Conservation (phyloP, 2,888 invertebrate genomes). For the Agonum fuliginosum region DNA sequence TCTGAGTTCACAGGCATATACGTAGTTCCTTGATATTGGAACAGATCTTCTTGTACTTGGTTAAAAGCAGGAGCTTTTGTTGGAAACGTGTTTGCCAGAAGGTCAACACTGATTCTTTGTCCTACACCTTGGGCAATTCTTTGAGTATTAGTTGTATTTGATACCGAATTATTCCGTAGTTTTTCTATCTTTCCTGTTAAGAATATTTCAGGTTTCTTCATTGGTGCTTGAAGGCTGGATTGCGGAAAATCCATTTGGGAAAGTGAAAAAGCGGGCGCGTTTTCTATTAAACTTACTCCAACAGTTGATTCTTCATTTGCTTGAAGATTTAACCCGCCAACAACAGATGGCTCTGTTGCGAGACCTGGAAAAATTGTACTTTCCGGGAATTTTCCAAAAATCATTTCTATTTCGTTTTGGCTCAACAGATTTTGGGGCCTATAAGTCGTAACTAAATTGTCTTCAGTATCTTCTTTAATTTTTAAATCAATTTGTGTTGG, state of each 20-base stretch:
- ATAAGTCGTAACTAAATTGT: background rate
- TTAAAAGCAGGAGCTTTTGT: slow-evolving; percentile 11
- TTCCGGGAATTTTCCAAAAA: slow-evolving; percentile 8
- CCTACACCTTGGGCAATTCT: background rate
- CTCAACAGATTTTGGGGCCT: background rate
- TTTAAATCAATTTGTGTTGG: background rate
- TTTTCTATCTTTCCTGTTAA: slow-evolving; percentile 7
- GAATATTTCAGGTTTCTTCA: slow-evolving; percentile 6
- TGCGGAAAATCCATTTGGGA: slow-evolving; percentile 1
- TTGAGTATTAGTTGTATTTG: background rate
- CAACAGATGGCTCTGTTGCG: background rate
- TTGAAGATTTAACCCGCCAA: background rate
- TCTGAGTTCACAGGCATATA: background rate
- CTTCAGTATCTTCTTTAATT: background rate
- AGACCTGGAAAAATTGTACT: background rate
- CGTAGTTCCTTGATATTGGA: background rate
- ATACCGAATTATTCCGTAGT: background rate
- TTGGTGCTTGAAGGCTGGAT: background rate
- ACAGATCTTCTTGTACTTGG: slow-evolving; percentile 1
- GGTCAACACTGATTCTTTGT: background rate
- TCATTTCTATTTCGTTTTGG: background rate
- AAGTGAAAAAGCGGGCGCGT: background rate
- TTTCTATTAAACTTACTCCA: slow-evolving; percentile 4
- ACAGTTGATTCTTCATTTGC: background rate
- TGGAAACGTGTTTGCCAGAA: background rate